Evolutionary conservation across 2,888 invertebrate genomes (phyloP), one percentile per base, ranked within the genome.

Genomic region (Rambutsinella grinnellia): DNA sequence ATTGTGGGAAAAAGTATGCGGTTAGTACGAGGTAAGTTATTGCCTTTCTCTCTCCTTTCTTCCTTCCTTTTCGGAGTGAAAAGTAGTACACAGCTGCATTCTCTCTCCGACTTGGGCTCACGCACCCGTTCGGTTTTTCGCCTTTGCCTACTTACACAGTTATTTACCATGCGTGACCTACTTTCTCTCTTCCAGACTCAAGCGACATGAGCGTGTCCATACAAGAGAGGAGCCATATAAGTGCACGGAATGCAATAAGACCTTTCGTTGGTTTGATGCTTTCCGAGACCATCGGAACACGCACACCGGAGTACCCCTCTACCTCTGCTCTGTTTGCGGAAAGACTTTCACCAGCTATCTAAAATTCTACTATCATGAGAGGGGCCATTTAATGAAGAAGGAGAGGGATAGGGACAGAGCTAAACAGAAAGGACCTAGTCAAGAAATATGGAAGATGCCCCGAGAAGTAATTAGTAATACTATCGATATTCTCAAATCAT

Each of bases 221-320:
- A 80, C 80, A 13, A 28, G 80, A 15, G 80, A 80, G 58, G 80
- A 80, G 66, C 80, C 80, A 0, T 80, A 80, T 60, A 80, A 80
- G 56, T 80, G 80, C 71, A 62, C 46, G 8, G 80, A 80, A 56
- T 80, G 80, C 60, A 78, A 78, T 36, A 80, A 80, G 60, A 80
- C 80, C 36, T 80, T 80, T 67, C 70, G 80, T 17, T 80, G 80
- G 80, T 80, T 80, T 69, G 80, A 80, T 36, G 80, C 80, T 57
- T 80, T 80, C 28, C 77, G 80, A 19, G 80, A 80, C 61, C 80
- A 80, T 57, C 80, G 80, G 17, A 79, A 79, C 54, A 79, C 79
- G n/a, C 80, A 80, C 78, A 78, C 76, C 23, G 80, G 80, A 36
- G 80, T 80, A 49, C 71, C 80, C 1, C 72, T 80, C 19, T 80